Percentiles rank a stretch among this genome's conserved stretches.
Conservation (phyloP, 1,140 invertebrate species). For the Platorchestia sp. region DNA sequence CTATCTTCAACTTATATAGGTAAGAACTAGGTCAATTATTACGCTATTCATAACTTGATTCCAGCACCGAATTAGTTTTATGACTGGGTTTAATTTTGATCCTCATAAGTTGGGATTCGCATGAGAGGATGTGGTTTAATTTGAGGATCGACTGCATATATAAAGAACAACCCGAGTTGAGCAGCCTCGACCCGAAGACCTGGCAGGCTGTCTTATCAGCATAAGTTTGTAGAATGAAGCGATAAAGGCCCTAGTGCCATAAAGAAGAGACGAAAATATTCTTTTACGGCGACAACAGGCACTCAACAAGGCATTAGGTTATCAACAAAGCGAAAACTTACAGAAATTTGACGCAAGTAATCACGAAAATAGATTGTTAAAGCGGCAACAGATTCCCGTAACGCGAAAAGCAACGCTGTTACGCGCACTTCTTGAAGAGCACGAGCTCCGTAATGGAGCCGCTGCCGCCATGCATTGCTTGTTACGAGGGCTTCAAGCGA, state of each 20-base stretch:
- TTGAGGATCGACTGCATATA: too few species aligned
- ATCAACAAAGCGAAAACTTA: neutral
- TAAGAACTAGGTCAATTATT: too few species aligned
- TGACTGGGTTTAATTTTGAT: too few species aligned
- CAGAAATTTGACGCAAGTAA: neutral
- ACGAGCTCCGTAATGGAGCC: neutral
- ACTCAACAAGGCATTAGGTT: neutral
- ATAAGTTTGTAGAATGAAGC: neutral
- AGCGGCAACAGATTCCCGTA: neutral
- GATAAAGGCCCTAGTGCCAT: constrained; percentile 19
- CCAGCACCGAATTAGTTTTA: too few species aligned
- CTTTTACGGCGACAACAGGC: neutral
- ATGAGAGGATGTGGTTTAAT: too few species aligned
- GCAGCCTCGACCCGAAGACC: neutral
- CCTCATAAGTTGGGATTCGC: too few species aligned
- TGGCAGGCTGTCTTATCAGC: neutral
- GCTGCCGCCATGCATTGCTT: neutral
- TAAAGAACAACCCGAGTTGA: neutral
- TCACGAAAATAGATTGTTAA: neutral
- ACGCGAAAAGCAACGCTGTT: neutral
- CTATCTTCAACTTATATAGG: too few species aligned
- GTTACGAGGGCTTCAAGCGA: neutral
- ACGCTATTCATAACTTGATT: too few species aligned
- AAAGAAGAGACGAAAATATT: neutral
- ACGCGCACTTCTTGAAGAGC: neutral